Base-by-base conservation (phyloP, 2,888 invertebrate species). In the Machimus rusticus region DNA sequence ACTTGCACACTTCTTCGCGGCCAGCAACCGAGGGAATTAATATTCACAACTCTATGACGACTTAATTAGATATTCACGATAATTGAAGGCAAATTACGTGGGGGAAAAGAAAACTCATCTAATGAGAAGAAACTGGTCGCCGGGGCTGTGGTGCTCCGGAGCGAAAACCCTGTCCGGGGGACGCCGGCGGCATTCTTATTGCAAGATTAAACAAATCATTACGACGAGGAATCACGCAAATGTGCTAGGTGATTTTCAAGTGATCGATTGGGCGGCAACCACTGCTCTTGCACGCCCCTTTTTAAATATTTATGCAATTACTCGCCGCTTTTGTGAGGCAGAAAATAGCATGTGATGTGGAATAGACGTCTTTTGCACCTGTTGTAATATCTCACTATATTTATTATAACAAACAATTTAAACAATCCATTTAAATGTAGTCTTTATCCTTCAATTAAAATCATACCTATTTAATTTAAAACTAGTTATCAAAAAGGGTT, bases 61-160 rank as follows among this genome's bases (percentile, higher is more conserved):
- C 31, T 86, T 86, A 86, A 86, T 86, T 86, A 86, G 78, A 79
- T 78, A 86, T 86, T 86, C 57, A 86, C 85, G 74, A 74, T 85
- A 74, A 74, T 85, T 74, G 84, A 37, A 31, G 19, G 19, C 16
- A 66, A 37, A 34, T 66, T 34, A 76, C 39, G 76, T 76, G 76
- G 34, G 76, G 76, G 37, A 76, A 76, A 79, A 57, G n/a, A 55
- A 31, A 28, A 81, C 78, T 78, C 78, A 78, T 46, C 39, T 78
- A 43, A 81, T 81, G 81, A 46, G 51, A 55, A 34, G 55, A 43
- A n/a, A 23, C 23, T 9, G 28, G 23, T 28, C 9, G 23, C 66
- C 57, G 9, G 23, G 23, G 0, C n/a, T n/a, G 9, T 23, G 39
- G 55, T n/a, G 55, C 55, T 16, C n/a, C 2, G 1, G 43, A 46